Evolutionary conservation across 2,797 vertebrate species (phyloP), one percentile per base, ranked within the genome.

Genomic region (Muscicapa comitata): DNA sequence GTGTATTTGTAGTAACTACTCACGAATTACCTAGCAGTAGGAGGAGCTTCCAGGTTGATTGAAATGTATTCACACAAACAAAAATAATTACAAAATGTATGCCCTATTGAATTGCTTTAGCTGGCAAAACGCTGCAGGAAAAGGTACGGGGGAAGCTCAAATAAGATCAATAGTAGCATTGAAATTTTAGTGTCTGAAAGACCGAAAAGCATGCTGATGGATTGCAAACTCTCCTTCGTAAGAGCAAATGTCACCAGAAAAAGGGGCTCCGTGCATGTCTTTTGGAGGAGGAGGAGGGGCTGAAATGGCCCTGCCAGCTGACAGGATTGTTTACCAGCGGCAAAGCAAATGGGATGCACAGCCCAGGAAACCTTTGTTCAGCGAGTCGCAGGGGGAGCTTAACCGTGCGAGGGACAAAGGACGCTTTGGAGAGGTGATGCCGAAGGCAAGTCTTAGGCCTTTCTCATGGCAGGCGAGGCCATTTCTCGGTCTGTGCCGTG

Each of bases 361-460:
- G 6, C n/a, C 13, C 79, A 88, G 83, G 91, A 74, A 95, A 85
- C 88, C 96, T 96, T 95, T 96, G 94, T 95, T 93, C 88, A 3
- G 13, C 3, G 33, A 58, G 8, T 11, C 12, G 79, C 86, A 12
- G 76, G 21, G 70, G 1, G 13, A 92, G 59, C 77, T 10, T 15
- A 48, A 50, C 54, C 55, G 2, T 23, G 53, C 2, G 72, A 47
- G 85, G 67, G 31, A 82, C 89, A 92, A 88, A 86, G 80, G 81
- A 43, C 23, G 3, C 8, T 43, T 2, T 2, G 31, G 29, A 43
- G 71, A 84, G 59, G 61, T 45, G 88, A 87, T 70, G 80, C 54
- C 86, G 13, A 43, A 43, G 40, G 65, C 63, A 59, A 45, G 62
- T n/a, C 88, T 55, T 13, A 50, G 94, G 94, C 86, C 95, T 63